Percentiles rank a stretch among this genome's conserved stretches.
These are phyloP conservation scores for Globodera ellingtonae DNA, from an alignment of 1,140 invertebrate genomes.

Conservation along the genomic window DNA sequence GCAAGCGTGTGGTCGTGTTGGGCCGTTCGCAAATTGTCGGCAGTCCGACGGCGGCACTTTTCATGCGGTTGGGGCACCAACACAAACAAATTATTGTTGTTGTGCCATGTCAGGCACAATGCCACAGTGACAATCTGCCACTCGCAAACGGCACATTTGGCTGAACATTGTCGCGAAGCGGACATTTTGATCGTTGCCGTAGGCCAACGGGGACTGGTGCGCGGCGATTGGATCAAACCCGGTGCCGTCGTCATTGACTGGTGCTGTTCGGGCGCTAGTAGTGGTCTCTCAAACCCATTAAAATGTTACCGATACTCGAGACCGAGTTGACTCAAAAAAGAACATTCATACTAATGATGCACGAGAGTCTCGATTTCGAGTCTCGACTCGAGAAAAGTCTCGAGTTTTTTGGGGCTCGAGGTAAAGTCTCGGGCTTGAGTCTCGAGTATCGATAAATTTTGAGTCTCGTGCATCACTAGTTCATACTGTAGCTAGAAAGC, in stretches of 20 bases:
- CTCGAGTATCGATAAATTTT: no score
- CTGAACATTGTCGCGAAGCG: conserved; percentile 69
- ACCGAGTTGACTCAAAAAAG: no score
- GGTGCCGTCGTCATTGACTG: conserved; percentile 99
- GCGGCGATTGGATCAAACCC: conserved; percentile 93
- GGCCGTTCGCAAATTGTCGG: conserved; percentile 97
- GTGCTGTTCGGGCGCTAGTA: neutral
- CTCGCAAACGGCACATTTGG: conserved; percentile 76
- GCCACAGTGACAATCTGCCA: conserved; percentile 76
- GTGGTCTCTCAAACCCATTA: no score
- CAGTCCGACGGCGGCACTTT: conserved; percentile 85
- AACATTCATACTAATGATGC: no score
- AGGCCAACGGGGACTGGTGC: conserved; percentile 86
- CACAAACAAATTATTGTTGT: neutral
- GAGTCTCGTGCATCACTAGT: no score
- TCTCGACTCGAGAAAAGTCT: no score
- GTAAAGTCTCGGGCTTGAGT: no score
- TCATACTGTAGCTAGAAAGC: no score
- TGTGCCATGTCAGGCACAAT: conserved; percentile 67
- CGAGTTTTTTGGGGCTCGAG: no score
- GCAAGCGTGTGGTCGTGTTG: conserved; percentile 86
- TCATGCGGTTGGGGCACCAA: conserved; percentile 79
- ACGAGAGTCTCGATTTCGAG: no score
- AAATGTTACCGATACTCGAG: no score
- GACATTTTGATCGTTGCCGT: conserved; percentile 96